Evolutionary conservation across 2,113 vertebrate species (phyloP).

Genomic region (Chinchilla lanigera): DNA sequence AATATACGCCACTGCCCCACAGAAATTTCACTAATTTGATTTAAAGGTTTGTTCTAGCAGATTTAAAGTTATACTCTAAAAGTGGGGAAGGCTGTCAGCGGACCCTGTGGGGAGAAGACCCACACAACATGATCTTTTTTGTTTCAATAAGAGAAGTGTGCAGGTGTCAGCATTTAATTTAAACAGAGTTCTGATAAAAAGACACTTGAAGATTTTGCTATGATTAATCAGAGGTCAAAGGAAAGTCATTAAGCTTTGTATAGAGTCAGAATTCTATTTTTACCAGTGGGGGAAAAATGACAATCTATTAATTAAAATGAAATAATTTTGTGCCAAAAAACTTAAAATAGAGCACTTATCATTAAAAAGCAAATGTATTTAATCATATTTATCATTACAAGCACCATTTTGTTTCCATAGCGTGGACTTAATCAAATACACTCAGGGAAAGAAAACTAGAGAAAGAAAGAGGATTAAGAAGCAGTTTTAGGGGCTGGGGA

Average conservation of each 20-base stretch:
- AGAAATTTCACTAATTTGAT: not conserved
- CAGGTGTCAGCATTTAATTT: not conserved
- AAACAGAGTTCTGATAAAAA: not conserved
- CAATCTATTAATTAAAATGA: constrained; percentile 6
- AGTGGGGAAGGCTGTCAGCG: no score
- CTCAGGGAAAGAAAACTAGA: not conserved
- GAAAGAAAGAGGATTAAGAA: not conserved
- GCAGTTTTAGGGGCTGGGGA: no score
- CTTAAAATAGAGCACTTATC: not conserved
- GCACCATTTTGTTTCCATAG: not conserved
- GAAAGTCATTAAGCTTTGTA: not conserved
- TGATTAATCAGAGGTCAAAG: not conserved
- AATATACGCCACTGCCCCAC: not conserved
- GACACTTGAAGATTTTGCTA: not conserved
- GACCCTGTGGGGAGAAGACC: no score
- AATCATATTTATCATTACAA: not conserved
- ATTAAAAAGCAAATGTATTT: not conserved
- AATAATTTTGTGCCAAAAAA: not conserved
- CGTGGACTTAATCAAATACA: not conserved
- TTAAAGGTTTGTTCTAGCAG: not conserved
- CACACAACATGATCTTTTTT: fast-evolving
- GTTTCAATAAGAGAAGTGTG: not conserved
- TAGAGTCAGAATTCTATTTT: not conserved
- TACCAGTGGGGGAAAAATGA: not conserved
- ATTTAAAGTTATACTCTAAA: not conserved